Evolutionary conservation across 2,797 vertebrate genomes (phyloP).

Genomic region (Merluccius polli): DNA sequence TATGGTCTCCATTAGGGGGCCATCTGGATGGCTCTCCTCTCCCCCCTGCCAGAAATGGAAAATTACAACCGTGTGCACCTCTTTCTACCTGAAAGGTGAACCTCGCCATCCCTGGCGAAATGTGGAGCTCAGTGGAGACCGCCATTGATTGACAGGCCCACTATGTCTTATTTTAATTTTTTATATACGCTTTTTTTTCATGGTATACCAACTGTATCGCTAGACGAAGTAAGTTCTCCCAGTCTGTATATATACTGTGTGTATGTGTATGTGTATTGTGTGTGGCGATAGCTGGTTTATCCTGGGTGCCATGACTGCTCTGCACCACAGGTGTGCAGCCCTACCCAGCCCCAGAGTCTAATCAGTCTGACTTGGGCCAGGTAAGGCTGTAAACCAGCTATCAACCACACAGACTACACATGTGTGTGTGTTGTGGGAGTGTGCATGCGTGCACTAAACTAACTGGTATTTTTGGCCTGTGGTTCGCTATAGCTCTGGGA

Average conservation of each 20-base stretch:
- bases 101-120: slow-evolving; percentile 9
- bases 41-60: slow-evolving; percentile 47
- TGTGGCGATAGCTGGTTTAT: no score
- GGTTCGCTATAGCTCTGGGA: background rate
- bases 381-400: no score
- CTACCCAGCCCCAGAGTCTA: no score
- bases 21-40: slow-evolving; percentile 49
- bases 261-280: background rate
- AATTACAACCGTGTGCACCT: slow-evolving; percentile 42
- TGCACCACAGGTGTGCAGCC: no score
- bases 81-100: slow-evolving; percentile 57
- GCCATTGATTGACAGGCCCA: background rate
- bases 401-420: no score
- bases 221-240: background rate
- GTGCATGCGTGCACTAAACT: background rate
- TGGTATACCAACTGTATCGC: background rate
- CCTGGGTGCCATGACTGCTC: no score
- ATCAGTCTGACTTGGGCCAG: no score
- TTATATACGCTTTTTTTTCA: background rate
- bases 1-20: slow-evolving; percentile 64
- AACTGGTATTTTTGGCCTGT: background rate
- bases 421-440: no score
- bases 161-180: background rate
- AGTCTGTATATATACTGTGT: background rate
- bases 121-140: background rate